Base-by-base conservation (phyloP, 1,140 invertebrate species). In the Drosophila sucinea region DNA sequence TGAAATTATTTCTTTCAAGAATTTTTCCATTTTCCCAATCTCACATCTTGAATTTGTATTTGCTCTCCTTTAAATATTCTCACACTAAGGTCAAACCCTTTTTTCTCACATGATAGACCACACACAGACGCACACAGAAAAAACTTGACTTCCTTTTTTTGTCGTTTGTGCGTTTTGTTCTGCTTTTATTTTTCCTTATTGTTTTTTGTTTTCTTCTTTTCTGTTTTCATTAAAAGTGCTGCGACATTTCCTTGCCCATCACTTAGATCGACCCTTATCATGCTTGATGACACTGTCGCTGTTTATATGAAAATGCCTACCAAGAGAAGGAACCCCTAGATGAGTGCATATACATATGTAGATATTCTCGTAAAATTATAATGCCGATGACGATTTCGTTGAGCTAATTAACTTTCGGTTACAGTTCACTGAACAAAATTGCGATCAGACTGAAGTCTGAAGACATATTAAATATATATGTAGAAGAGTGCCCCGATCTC, bases 341-440 rank as follows among this genome's bases (percentile, higher is more conserved):
- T 35, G 67, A 51, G 44, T 10, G 44, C n/a, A 40, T 40, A 40
- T 40, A 40, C 11, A 17, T 11, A 41, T 41, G n/a, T n/a, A n/a
- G n/a, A 41, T 1, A 47, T 23, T 23, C 17, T 51, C 25, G 8
- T 51, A 51, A 33, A 57, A 60, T 38, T 60, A 58, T 61, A 58
- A 66, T 56, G 44, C 44, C 44, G 38, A 60, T 63, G 70, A 84
- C 63, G 73, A 76, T 79, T 85, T 75, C 66, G 79, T 79, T 64
- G 71, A 87, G 83, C 82, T 86, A 82, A 86, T 86, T 86, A 86
- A 86, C 83, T 86, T 78, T 87, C 83, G 83, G 82, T 82, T 82
- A 86, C 82, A 86, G 82, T 86, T 86, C 83, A 86, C 79, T 86
- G 82, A 71, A 79, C 76, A 63, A 87, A 86, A 79, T 76, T 68